phyloP scores from a whole-genome alignment of 2,113 vertebrate species.

The Paracanthobrama guichenoti region DNA sequence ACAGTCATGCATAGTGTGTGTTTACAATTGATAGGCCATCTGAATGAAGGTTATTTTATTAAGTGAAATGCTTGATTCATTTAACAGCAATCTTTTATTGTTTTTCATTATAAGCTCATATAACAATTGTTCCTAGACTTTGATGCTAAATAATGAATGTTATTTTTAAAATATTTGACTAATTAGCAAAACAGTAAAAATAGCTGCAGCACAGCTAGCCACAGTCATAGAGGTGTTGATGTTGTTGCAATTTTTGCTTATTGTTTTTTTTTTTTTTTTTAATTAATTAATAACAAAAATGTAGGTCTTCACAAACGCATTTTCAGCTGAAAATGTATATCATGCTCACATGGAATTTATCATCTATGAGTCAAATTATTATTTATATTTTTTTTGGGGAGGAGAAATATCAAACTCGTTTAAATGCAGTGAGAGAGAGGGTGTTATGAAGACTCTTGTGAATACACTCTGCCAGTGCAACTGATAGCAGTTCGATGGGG shows the following conservation, averaged over 20 bases:
- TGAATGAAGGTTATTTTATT: conserved; percentile 6
- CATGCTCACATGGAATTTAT: background rate
- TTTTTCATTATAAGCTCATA: conserved; percentile 10
- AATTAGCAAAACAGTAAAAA: conserved; percentile 34
- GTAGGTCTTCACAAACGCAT: background rate
- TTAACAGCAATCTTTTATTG: background rate
- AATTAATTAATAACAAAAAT: background rate
- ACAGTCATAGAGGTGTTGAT: conserved; percentile 2
- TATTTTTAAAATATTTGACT: background rate
- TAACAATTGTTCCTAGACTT: background rate
- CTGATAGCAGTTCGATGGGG: conserved; percentile 57
- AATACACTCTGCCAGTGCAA: conserved; percentile 55
- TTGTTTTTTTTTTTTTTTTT: background rate
- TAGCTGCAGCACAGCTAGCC: background rate
- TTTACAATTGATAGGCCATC: conserved; percentile 1
- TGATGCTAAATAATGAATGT: background rate
- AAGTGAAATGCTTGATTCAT: conserved; percentile 26
- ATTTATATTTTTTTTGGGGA: background rate
- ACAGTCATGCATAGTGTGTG: background rate
- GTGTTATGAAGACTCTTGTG: conserved; percentile 58
- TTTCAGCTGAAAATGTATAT: background rate
- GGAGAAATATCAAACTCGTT: conserved; percentile 49
- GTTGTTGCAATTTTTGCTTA: background rate
- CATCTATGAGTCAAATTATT: conserved; percentile 12
- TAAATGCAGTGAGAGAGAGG: conserved; percentile 56